A percentile compares a stretch with the other conserved stretches of the same genome.
These are phyloP conservation scores for Galeopsomyia nigrocyanea DNA, from an alignment of 2,888 invertebrate genomes.

Conservation along the genomic window DNA sequence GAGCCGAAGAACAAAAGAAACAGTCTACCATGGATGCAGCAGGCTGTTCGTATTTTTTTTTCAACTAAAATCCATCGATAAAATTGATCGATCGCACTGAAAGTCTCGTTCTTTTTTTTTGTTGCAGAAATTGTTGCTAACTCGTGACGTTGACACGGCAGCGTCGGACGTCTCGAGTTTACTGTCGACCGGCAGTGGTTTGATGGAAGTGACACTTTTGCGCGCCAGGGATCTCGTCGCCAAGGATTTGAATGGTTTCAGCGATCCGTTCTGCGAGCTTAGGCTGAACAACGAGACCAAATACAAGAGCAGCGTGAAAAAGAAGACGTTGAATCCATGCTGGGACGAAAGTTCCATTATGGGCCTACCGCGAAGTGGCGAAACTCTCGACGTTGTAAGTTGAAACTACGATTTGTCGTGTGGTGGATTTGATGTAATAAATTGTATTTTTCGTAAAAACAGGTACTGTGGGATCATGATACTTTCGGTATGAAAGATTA, in stretches of 20 bases:
- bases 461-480: constrained; percentile 72
- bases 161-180: constrained; percentile 65
- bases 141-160: constrained; percentile 59
- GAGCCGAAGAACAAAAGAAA: constrained; percentile 64
- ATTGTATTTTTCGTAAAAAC: constrained; percentile 14
- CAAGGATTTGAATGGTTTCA: constrained; percentile 72
- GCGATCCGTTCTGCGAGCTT: constrained; percentile 72
- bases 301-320: constrained; percentile 71
- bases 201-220: constrained; percentile 70
- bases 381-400: constrained; percentile 70
- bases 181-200: constrained; percentile 65
- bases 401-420: not conserved
- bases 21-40: constrained; percentile 67
- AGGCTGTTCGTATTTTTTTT: constrained; percentile 65
- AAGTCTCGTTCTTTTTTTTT: constrained; percentile 33
- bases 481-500: constrained; percentile 71
- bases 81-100: no score
- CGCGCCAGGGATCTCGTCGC: constrained; percentile 70
- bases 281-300: constrained; percentile 69
- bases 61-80: not conserved
- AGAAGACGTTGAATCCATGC: constrained; percentile 71
- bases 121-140: constrained; percentile 63
- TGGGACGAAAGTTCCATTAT: constrained; percentile 72
- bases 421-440: not conserved
- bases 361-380: constrained; percentile 67